These are phyloP conservation scores for Dryadula phaetusa DNA, from an alignment of 2,888 invertebrate species.

Conservation along the genomic window DNA sequence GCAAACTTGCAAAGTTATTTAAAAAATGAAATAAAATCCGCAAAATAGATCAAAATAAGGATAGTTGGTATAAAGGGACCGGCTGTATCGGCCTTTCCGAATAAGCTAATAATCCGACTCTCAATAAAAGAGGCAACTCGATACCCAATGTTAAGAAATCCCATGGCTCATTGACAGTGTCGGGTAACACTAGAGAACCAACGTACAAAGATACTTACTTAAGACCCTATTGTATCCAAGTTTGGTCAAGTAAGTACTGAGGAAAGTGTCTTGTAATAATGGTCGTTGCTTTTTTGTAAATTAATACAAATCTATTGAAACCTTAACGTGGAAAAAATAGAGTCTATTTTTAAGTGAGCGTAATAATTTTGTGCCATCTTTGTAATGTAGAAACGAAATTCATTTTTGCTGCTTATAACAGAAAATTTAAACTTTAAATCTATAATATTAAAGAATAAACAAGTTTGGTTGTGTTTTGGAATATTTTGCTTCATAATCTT, in stretches of 20 bases:
- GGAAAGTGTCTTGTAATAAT: conserved; percentile 12
- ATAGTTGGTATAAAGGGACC: conserved; percentile 37
- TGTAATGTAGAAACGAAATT: conserved; percentile 12
- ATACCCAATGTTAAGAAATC: conserved; percentile 34
- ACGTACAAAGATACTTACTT: background rate
- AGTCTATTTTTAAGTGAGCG: conserved; percentile 16
- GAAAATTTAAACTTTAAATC: conserved; percentile 3
- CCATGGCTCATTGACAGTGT: conserved; percentile 58
- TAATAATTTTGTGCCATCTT: background rate
- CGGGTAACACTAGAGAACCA: conserved; percentile 49
- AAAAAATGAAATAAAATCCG: conserved; percentile 37
- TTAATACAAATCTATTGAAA: conserved; percentile 6
- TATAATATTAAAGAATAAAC: conserved; percentile 3
- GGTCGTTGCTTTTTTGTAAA: conserved; percentile 8
- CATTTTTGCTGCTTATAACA: background rate
- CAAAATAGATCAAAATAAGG: conserved; percentile 38
- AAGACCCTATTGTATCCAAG: conserved; percentile 12
- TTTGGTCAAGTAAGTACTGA: conserved; percentile 20
- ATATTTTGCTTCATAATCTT: conserved; percentile 31
- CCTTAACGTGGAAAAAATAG: background rate
- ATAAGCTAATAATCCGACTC: conserved; percentile 27
- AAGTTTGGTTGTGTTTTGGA: background rate
- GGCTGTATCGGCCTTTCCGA: conserved; percentile 14
- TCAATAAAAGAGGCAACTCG: conserved; percentile 26
- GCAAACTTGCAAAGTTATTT: conserved; percentile 14